Conservation (phyloP, 2,888 invertebrate genomes). For the Anarsia innoxiella region DNA sequence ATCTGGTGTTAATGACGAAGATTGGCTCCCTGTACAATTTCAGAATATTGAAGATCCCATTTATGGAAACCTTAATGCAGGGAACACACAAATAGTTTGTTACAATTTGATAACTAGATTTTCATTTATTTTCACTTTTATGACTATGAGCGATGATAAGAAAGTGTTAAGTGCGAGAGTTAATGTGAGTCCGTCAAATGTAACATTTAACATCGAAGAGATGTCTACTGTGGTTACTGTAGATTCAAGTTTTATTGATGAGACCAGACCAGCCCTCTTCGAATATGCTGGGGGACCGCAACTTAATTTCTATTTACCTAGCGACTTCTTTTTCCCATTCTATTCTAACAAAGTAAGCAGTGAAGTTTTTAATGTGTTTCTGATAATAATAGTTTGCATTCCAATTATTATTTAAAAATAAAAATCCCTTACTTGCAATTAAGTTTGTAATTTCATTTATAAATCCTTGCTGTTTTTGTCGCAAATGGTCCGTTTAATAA, state of each 20-base stretch:
- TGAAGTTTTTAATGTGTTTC: no score
- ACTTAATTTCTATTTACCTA: slow-evolving; percentile 79
- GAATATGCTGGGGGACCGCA: slow-evolving; percentile 76
- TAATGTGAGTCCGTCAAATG: slow-evolving; percentile 29
- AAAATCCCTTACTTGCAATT: no score
- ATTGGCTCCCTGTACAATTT: slow-evolving; percentile 40
- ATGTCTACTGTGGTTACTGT: slow-evolving; percentile 43
- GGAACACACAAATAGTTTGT: slow-evolving; percentile 39
- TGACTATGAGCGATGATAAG: slow-evolving; percentile 34
- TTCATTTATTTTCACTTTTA: slow-evolving; percentile 40
- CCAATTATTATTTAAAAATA: no score
- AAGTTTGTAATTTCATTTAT: no score
- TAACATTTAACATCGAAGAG: slow-evolving; percentile 39
- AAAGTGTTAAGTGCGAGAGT: slow-evolving; percentile 41
- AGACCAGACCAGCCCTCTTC: slow-evolving; percentile 37
- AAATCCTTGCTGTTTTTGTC: no score
- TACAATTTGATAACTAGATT: slow-evolving; percentile 45
- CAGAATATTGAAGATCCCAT: slow-evolving; percentile 24
- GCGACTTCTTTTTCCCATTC: slow-evolving; percentile 85
- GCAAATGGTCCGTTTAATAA: no score
- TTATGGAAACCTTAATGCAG: slow-evolving; percentile 36
- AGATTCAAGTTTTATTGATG: slow-evolving; percentile 52
- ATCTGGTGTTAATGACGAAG: slow-evolving; percentile 31
- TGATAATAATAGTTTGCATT: no score
- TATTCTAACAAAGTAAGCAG: slow-evolving; percentile 34